A percentile compares a stretch with the other conserved stretches of the same genome.
Evolutionary conservation across 2,113 vertebrate species (phyloP).

Genomic region (Menidia beryllina): DNA sequence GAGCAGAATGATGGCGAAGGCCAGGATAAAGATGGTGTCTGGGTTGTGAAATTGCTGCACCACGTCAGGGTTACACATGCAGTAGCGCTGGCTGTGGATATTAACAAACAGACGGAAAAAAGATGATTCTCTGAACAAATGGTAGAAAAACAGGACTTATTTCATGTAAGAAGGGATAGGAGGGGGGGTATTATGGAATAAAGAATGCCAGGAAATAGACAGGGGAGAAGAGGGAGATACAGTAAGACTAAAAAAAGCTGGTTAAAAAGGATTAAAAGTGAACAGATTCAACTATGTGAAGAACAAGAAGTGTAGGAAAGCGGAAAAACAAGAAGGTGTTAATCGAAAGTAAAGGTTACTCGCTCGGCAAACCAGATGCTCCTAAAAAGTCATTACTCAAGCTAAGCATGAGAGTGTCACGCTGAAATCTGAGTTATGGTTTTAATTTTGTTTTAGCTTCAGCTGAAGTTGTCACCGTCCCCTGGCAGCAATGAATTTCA

Average conservation of each 20-base stretch:
- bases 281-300: neutral
- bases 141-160: neutral
- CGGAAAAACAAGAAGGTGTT: neutral
- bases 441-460: slow-evolving; percentile 52
- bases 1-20: slow-evolving; percentile 98
- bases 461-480: slow-evolving; percentile 22
- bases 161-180: neutral
- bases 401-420: slow-evolving; percentile 10
- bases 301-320: neutral
- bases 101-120: neutral
- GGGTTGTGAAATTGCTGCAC: slow-evolving; percentile 99
- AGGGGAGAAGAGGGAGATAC: neutral
- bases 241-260: neutral
- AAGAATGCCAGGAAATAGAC: neutral
- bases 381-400: slow-evolving; percentile 9
- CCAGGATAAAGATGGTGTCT: slow-evolving; percentile 99
- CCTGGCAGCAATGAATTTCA: slow-evolving; percentile 9
- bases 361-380: slow-evolving; percentile 9
- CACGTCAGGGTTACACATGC: slow-evolving; percentile 98
- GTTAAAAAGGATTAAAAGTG: neutral
- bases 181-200: no score
- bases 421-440: slow-evolving; percentile 46
- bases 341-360: neutral
- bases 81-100: slow-evolving; percentile 92
- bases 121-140: neutral